Evolutionary conservation across 2,113 vertebrate genomes (phyloP).

Genomic region (Ivindomyrus marchei): DNA sequence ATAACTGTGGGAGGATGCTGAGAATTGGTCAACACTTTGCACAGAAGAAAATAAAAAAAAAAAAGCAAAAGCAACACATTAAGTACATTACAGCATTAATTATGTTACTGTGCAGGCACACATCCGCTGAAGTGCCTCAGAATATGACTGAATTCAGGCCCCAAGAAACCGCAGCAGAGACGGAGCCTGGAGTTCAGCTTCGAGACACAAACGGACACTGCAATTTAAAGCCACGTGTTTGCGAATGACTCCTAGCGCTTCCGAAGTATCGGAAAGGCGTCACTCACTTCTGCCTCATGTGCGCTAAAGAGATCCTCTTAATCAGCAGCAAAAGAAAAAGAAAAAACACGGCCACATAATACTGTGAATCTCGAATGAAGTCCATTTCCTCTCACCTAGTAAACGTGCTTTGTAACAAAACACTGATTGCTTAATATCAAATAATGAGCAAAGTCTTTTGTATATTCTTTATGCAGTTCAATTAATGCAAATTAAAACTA

Average conservation of each 20-base stretch:
- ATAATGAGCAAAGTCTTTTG: not conserved
- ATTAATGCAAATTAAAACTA: not conserved
- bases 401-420: not conserved
- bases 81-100: not conserved
- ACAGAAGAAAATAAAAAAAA: not conserved
- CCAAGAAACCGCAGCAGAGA: not conserved
- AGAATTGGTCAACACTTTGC: slow-evolving; percentile 5
- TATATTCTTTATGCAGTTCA: not conserved
- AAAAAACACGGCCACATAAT: not conserved
- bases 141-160: not conserved
- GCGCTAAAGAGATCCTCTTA: not conserved
- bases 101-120: not conserved
- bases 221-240: not conserved
- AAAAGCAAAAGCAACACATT: not conserved
- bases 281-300: not conserved
- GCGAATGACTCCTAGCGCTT: not conserved
- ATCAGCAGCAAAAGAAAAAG: not conserved
- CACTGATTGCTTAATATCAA: not conserved
- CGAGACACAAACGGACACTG: not conserved
- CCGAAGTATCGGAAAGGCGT: not conserved
- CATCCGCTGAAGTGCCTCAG: not conserved
- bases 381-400: not conserved
- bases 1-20: not conserved
- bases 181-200: not conserved
- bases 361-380: not conserved